Evolutionary conservation across 2,797 vertebrate species (phyloP), one percentile per base, ranked within the genome.

Genomic region (Malacoraja senta): DNA sequence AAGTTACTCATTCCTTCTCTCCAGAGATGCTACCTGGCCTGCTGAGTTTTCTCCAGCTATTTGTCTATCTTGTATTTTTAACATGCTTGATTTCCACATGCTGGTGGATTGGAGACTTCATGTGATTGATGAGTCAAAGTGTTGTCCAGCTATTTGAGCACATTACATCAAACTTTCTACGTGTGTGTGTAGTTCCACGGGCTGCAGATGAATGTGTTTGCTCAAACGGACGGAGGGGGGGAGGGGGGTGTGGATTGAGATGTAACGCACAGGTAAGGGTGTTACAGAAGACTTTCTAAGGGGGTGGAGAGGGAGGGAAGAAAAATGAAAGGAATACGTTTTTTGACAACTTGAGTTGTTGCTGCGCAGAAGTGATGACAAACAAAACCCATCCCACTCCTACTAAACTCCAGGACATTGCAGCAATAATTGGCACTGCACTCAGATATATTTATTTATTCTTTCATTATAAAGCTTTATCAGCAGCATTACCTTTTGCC

Each of bases 191-290:
- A 4, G 3, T 61, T 61, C 26, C 35, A 1, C 10, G 84, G n/a
- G 12, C 63, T 24, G 63, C 32, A n/a, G 83, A 86, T 88, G n/a
- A 88, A 88, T 68, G 84, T 88, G 61, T 88, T 88, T 88, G n/a
- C 84, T 68, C 32, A 68, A 65, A 32, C 21, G 68, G 68, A n/a
- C 9, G 61, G 68, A 2, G 68, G 61, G 10, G 68, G 61, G 10
- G 63, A n/a, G 68, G 44, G 68, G 61, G 10, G 63, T n/a, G 68
- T n/a, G 68, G 84, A 88, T 88, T 68, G 84, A 32, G 63, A 35
- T 68, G 32, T 74, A 88, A 84, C 17, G 9, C 81, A 65, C 21
- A 86, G 38, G 68, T 68, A 65, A 35, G 17, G 35, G 35, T 65
- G 61, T 88, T 88, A 17, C 84, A 88, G 63, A 88, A 88, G 84